Conservation (phyloP, 1,140 invertebrate genomes). For the Brachionus koreanus region DNA sequence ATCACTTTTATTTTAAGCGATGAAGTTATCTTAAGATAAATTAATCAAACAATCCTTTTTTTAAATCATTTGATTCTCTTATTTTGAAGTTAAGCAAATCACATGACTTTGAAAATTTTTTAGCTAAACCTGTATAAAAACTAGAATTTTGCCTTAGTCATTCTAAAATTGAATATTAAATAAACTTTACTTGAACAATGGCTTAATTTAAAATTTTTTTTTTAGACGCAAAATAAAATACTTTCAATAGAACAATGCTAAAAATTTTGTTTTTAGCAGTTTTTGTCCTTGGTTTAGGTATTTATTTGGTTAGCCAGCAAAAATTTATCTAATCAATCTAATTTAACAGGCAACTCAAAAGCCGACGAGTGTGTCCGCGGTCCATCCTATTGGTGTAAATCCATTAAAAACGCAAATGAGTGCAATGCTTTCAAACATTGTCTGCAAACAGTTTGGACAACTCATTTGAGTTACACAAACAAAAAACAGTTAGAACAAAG, state of each 20-base stretch:
- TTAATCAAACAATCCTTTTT: slow-evolving; percentile 26
- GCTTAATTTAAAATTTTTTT: neutral
- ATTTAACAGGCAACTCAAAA: neutral
- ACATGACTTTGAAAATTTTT: neutral
- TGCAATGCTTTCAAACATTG: slow-evolving; percentile 39
- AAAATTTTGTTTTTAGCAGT: slow-evolving; percentile 22
- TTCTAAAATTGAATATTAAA: neutral
- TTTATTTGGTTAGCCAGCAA: neutral
- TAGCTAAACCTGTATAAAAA: neutral
- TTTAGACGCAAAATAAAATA: neutral
- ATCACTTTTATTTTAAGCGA: no score
- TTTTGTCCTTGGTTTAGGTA: neutral
- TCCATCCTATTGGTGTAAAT: slow-evolving; percentile 40
- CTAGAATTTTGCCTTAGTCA: slow-evolving; percentile 27
- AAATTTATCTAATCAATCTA: neutral
- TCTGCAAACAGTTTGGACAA: slow-evolving; percentile 38
- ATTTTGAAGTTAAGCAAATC: neutral
- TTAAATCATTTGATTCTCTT: neutral
- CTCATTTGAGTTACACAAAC: neutral
- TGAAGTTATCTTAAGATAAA: neutral
- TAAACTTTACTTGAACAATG: slow-evolving; percentile 18
- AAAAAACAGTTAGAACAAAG: neutral
- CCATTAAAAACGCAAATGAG: slow-evolving; percentile 5
- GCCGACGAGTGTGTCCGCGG: slow-evolving; percentile 15
- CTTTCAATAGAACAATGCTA: neutral